phyloP scores from a whole-genome alignment of 2,113 vertebrate genomes.

The Poecilia latipinna region DNA sequence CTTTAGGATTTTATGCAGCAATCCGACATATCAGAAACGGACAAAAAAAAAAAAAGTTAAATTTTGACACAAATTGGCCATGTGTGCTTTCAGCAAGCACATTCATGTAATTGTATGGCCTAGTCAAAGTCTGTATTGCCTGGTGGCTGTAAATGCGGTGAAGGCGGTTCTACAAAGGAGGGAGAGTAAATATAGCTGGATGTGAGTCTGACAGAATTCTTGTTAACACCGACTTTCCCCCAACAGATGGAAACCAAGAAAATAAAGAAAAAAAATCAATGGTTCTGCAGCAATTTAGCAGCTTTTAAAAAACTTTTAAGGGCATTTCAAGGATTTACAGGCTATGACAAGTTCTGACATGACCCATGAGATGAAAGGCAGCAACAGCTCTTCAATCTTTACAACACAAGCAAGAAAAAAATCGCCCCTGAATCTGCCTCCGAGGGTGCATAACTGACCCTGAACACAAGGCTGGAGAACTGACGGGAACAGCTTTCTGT shows the following conservation, averaged over 20 bases:
- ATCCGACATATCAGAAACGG: no score
- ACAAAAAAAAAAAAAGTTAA: no score
- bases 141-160: no score
- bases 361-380: conserved; percentile 8
- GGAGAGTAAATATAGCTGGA: background rate
- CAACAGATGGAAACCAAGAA: background rate
- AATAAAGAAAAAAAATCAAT: background rate
- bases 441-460: conserved; percentile 31
- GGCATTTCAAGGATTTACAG: conserved; percentile 32
- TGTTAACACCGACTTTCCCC: background rate
- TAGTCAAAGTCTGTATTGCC: background rate
- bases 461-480: conserved; percentile 41
- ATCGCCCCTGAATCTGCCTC: conserved; percentile 9
- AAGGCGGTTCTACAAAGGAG: background rate
- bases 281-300: background rate
- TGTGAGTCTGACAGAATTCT: background rate
- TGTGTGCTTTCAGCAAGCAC: no score
- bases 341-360: background rate
- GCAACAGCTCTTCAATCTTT: conserved; percentile 13
- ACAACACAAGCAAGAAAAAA: background rate
- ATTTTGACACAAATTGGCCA: no score
- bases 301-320: conserved; percentile 13
- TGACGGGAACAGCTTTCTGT: conserved; percentile 29
- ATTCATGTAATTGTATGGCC: background rate
- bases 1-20: no score